These are phyloP conservation scores for Dermatophagoides farinae DNA, from an alignment of 1,140 invertebrate species.

Conservation along the genomic window DNA sequence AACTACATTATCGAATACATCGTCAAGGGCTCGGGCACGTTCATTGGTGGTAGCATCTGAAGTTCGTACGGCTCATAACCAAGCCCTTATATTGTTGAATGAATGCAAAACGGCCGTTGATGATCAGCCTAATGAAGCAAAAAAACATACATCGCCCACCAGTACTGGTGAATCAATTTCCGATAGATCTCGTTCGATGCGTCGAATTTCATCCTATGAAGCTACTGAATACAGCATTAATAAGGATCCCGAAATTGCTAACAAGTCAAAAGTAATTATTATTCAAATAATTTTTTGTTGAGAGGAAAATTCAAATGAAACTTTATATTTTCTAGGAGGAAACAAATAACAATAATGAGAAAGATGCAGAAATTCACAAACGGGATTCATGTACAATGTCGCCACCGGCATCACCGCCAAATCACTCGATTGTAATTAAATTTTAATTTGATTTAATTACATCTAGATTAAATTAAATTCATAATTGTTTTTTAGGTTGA, in stretches of 20 bases:
- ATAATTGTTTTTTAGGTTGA: neutral
- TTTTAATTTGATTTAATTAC: too few species aligned
- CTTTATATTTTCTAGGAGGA: conserved; percentile 35
- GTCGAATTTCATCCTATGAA: conserved; percentile 65
- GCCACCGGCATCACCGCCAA: neutral
- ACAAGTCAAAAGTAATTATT: neutral
- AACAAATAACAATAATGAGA: neutral
- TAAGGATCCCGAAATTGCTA: conserved; percentile 32
- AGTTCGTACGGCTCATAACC: neutral
- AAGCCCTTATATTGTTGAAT: neutral
- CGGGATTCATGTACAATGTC: neutral
- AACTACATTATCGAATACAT: conserved; percentile 62
- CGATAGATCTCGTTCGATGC: conserved; percentile 58
- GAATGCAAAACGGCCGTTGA: neutral
- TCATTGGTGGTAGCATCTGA: conserved; percentile 50
- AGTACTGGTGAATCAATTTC: conserved; percentile 45
- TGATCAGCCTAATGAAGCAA: neutral
- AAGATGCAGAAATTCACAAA: conserved; percentile 10
- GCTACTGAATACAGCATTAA: conserved; percentile 71
- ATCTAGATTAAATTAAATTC: neutral
- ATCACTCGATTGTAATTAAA: neutral
- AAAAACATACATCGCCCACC: conserved; percentile 16
- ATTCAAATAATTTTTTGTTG: neutral
- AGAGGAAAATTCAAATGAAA: neutral
- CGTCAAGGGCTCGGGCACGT: conserved; percentile 59